Evolutionary conservation across 2,888 invertebrate species (phyloP).

Genomic region (Elmis aenea): DNA sequence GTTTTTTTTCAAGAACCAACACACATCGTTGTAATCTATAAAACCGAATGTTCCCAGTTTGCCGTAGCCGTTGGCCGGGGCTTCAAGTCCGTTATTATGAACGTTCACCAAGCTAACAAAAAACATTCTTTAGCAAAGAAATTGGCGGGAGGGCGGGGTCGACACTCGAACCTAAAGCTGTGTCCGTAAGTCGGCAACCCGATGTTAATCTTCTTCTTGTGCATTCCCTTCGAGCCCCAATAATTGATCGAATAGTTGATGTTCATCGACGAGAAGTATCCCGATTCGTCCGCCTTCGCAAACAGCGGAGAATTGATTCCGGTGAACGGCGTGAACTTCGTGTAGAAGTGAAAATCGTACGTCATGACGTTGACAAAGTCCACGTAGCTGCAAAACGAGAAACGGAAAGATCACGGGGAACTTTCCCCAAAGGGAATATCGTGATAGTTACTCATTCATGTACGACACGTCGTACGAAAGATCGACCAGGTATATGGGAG

Average conservation of each 20-base stretch:
- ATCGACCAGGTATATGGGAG: constrained; percentile 69
- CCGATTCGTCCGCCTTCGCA: constrained; percentile 54
- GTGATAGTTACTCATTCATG: constrained; percentile 59
- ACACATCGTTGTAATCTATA: constrained; percentile 64
- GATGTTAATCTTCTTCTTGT: constrained; percentile 69
- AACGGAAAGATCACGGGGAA: no score
- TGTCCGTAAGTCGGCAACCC: constrained; percentile 89
- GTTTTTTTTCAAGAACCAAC: constrained; percentile 55
- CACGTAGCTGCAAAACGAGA: constrained; percentile 56
- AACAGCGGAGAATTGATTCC: constrained; percentile 80
- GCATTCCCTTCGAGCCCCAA: constrained; percentile 73
- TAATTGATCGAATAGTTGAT: constrained; percentile 76
- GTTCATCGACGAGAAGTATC: constrained; percentile 67
- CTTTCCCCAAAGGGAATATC: no score
- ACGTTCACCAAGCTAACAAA: constrained; percentile 59
- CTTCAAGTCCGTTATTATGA: constrained; percentile 60
- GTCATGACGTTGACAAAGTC: constrained; percentile 89
- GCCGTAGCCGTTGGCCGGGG: constrained; percentile 69
- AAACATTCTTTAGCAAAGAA: constrained; percentile 5
- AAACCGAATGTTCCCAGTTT: constrained; percentile 64
- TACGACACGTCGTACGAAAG: constrained; percentile 73
- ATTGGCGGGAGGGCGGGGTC: no score
- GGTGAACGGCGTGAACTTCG: constrained; percentile 72
- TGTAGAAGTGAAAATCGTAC: constrained; percentile 83
- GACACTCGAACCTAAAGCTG: constrained; percentile 52